phyloP scores from a whole-genome alignment of 1,140 invertebrate species.

The Lineus longissimus region DNA sequence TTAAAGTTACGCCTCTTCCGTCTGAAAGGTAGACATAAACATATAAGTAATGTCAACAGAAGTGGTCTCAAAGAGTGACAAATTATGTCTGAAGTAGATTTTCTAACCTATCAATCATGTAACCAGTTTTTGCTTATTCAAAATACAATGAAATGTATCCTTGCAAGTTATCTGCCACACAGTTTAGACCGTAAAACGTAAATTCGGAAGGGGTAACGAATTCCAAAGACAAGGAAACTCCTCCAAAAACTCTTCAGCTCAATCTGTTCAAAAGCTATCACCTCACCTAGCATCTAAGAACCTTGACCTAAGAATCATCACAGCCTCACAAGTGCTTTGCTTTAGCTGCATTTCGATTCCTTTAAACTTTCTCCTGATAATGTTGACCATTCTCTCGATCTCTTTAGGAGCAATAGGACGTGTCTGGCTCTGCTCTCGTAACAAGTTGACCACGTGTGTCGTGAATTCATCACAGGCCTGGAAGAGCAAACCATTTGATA shows the following conservation, averaged over 20 bases:
- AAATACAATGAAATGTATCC: no score
- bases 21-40: conserved; percentile 57
- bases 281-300: conserved; percentile 88
- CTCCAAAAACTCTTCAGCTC: no score
- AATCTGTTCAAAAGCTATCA: no score
- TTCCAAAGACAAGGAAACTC: no score
- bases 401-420: conserved; percentile 94
- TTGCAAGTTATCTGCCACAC: no score
- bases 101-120: no score
- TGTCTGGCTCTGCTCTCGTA: conserved; percentile 95
- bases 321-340: conserved; percentile 99
- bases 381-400: conserved; percentile 99
- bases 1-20: conserved; percentile 98
- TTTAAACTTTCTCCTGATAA: conserved; percentile 99
- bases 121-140: no score
- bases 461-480: conserved; percentile 99
- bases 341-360: conserved; percentile 99
- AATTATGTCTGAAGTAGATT: no score
- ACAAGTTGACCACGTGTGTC: conserved; percentile 97
- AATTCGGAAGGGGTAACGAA: no score
- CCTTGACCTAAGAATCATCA: conserved; percentile 92
- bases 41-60: neutral
- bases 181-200: no score
- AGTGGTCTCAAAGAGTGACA: neutral
- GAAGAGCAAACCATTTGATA: conserved; percentile 22